A percentile compares a stretch with the other conserved stretches of the same genome.
Evolutionary conservation across 2,113 vertebrate genomes (phyloP).

Genomic region (Dromas ardeola): DNA sequence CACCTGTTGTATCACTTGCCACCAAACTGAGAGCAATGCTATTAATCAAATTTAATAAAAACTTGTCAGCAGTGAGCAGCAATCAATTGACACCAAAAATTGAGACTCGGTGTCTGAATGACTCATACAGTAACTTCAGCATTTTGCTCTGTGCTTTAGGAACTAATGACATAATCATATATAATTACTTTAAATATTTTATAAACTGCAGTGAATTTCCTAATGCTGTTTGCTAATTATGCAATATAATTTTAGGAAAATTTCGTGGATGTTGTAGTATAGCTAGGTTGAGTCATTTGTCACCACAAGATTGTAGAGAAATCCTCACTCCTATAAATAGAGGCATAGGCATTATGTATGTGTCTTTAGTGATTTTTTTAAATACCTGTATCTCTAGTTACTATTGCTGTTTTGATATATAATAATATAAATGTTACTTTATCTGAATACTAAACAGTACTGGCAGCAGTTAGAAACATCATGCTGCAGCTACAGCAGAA

Average conservation of each 20-base stretch:
- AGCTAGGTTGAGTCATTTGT: constrained; percentile 64
- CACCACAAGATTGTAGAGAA: constrained; percentile 48
- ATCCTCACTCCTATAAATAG: constrained; percentile 57
- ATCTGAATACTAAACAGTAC: background rate
- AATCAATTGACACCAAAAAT: constrained; percentile 26
- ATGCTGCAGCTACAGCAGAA: background rate
- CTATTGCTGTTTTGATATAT: constrained; percentile 13
- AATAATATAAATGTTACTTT: constrained; percentile 25
- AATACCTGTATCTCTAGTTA: constrained; percentile 17
- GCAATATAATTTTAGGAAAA: constrained; percentile 71
- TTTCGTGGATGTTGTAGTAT: constrained; percentile 20
- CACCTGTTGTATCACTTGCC: background rate
- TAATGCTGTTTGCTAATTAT: constrained; percentile 67
- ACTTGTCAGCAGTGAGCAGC: constrained; percentile 23
- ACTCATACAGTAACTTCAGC: constrained; percentile 50
- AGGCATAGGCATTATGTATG: background rate
- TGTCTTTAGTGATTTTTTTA: constrained; percentile 23
- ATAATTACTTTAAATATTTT: constrained; percentile 84
- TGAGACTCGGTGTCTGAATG: constrained; percentile 33
- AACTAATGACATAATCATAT: constrained; percentile 73
- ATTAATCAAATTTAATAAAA: constrained; percentile 45
- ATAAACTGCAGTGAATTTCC: constrained; percentile 73
- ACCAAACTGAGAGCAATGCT: background rate
- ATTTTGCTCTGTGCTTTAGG: constrained; percentile 69
- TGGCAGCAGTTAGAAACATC: background rate